Percentiles rank a stretch among this genome's conserved stretches.
Evolutionary conservation across 2,888 invertebrate genomes (phyloP).

Genomic region (Leucoptera coffeella): DNA sequence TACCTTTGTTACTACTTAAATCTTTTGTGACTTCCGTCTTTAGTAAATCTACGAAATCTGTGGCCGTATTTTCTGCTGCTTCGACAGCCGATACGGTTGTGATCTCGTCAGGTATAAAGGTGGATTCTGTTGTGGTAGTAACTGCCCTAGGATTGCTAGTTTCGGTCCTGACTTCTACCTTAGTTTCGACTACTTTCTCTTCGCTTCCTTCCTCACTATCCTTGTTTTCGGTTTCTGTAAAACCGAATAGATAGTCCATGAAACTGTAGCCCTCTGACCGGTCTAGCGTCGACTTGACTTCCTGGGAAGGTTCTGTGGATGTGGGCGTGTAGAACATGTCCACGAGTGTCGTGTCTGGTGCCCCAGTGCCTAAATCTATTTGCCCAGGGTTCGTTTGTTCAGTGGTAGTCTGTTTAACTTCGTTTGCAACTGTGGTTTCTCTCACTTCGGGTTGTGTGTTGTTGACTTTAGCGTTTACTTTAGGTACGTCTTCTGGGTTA

Average conservation of each 20-base stretch:
- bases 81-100: conserved; percentile 13
- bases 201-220: conserved; percentile 5
- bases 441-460: background rate
- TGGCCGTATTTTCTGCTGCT: conserved; percentile 8
- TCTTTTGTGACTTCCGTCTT: no score
- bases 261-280: conserved; percentile 27
- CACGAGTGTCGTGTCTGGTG: conserved; percentile 25
- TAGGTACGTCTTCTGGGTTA: conserved; percentile 22
- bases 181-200: conserved; percentile 6
- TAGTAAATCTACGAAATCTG: background rate
- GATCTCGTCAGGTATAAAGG: conserved; percentile 36
- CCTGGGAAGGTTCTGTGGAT: conserved; percentile 19
- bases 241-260: conserved; percentile 38
- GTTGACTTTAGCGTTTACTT: conserved; percentile 11
- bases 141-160: conserved; percentile 14
- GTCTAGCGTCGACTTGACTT: conserved; percentile 15
- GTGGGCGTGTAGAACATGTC: conserved; percentile 21
- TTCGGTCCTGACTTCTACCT: conserved; percentile 15
- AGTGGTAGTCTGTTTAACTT: conserved; percentile 10
- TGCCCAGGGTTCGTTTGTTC: conserved; percentile 18
- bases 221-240: conserved; percentile 15
- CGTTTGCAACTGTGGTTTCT: background rate
- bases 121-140: conserved; percentile 20
- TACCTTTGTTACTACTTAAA: no score
- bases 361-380: conserved; percentile 30